A percentile compares a stretch with the other conserved stretches of the same genome.
Evolutionary conservation across 2,888 invertebrate species (phyloP).

Genomic region (Alcis repandata): DNA sequence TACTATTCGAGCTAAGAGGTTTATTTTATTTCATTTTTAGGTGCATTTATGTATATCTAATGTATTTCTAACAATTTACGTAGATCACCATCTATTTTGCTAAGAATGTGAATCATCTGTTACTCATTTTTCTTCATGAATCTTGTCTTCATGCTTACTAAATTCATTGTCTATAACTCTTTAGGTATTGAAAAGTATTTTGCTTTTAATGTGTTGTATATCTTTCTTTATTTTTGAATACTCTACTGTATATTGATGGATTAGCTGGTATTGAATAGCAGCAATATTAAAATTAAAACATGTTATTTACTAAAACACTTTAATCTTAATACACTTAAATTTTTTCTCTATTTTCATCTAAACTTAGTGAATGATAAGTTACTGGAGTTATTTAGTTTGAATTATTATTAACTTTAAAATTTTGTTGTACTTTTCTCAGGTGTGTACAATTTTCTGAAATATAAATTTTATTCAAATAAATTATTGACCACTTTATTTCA

Average conservation of each 20-base stretch:
- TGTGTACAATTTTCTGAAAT: conserved; percentile 86
- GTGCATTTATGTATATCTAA: conserved; percentile 72
- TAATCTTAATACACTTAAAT: conserved; percentile 52
- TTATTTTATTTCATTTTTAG: conserved; percentile 76
- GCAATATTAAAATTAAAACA: conserved; percentile 70
- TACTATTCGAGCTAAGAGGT: conserved; percentile 79
- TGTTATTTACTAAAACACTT: conserved; percentile 69
- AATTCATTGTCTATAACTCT: conserved; percentile 61
- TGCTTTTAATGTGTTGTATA: conserved; percentile 34
- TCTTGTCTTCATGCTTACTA: conserved; percentile 58
- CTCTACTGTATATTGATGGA: conserved; percentile 56
- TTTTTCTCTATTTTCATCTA: conserved; percentile 78
- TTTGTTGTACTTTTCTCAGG: conserved; percentile 84
- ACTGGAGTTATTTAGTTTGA: conserved; percentile 71
- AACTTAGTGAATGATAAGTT: conserved; percentile 71
- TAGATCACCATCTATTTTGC: conserved; percentile 49
- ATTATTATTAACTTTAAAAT: conserved; percentile 69
- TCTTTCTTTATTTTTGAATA: conserved; percentile 59
- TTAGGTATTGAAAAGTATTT: conserved; percentile 54
- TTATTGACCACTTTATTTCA: conserved; percentile 65
- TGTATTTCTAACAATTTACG: conserved; percentile 59
- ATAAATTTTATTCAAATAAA: conserved; percentile 83
- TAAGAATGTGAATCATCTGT: conserved; percentile 57
- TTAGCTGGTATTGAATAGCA: conserved; percentile 67
- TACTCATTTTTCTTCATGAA: conserved; percentile 54